Conservation (phyloP, 2,113 vertebrate species). For the Triplophysa tibetana region DNA sequence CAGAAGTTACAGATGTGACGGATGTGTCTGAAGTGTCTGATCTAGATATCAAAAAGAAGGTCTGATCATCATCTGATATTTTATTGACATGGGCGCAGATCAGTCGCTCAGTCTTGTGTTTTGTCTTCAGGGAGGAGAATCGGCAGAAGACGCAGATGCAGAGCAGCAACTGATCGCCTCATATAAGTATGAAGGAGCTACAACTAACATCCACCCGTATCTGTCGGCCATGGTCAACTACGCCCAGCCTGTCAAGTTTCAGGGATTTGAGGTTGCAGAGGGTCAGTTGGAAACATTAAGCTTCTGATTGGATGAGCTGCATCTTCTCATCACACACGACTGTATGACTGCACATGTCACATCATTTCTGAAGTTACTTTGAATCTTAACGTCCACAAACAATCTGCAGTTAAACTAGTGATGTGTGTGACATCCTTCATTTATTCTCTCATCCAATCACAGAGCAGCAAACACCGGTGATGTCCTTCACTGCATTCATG, state of each 20-base stretch:
- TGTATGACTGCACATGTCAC: too few species aligned
- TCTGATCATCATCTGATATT: constrained; percentile 37
- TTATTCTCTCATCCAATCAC: too few species aligned
- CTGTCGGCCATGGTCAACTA: constrained; percentile 99
- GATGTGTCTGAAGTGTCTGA: constrained; percentile 81
- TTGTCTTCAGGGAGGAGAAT: constrained; percentile 77
- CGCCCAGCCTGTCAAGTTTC: constrained; percentile 97
- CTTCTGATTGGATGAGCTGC: background rate
- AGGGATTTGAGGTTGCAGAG: constrained; percentile 94
- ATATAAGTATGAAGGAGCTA: constrained; percentile 96
- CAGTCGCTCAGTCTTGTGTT: background rate
- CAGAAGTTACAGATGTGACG: constrained; percentile 73
- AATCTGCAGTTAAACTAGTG: too few species aligned
- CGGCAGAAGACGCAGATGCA: constrained; percentile 89
- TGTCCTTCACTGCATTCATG: too few species aligned
- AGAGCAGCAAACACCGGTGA: too few species aligned
- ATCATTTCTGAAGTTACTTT: too few species aligned
- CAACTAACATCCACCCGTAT: constrained; percentile 96
- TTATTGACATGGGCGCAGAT: background rate
- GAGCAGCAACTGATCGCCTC: constrained; percentile 96
- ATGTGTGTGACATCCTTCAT: too few species aligned
- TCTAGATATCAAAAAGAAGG: constrained; percentile 96
- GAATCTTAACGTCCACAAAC: too few species aligned
- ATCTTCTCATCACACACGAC: too few species aligned
- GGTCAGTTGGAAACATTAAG: constrained; percentile 68